Conservation (phyloP, 2,888 invertebrate genomes). For the Baronia brevicornis region DNA sequence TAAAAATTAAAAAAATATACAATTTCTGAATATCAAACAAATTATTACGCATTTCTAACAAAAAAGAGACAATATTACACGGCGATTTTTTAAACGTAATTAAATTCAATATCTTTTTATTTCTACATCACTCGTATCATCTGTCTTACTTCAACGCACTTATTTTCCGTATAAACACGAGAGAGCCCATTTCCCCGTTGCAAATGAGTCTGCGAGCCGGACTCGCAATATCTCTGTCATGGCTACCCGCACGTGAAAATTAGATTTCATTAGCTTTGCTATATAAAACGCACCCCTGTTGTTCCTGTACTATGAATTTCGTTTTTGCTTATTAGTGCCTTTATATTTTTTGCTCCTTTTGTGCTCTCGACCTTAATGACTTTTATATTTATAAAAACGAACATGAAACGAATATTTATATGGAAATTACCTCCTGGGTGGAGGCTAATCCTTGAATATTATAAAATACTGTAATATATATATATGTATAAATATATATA, state of each 20-base stretch:
- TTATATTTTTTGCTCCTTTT: too few relatives aligned
- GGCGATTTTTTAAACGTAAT: slow-evolving; percentile 2
- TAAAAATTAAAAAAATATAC: background rate
- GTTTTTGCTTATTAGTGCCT: slow-evolving; percentile 1
- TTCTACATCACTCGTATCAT: slow-evolving; percentile 4
- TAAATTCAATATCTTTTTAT: slow-evolving; percentile 11
- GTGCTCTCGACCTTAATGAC: too few relatives aligned
- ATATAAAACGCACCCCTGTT: slow-evolving; percentile 30
- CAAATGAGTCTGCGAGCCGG: slow-evolving; percentile 21
- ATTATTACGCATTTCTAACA: too few relatives aligned
- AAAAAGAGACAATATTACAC: too few relatives aligned
- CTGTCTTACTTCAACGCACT: slow-evolving; percentile 1
- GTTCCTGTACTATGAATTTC: background rate
- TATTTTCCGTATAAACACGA: slow-evolving; percentile 4
- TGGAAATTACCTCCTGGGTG: too few relatives aligned
- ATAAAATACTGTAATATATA: too few relatives aligned
- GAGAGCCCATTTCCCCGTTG: slow-evolving; percentile 16
- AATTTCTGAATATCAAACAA: slow-evolving; percentile 1
- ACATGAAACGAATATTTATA: too few relatives aligned
- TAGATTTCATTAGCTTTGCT: slow-evolving; percentile 52
- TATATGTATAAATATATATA: too few relatives aligned
- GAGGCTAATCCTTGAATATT: too few relatives aligned
- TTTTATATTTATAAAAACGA: too few relatives aligned
- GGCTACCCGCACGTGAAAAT: slow-evolving; percentile 51
- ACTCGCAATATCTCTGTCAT: slow-evolving; percentile 40